Conservation (phyloP, 1,140 invertebrate species). For the Sitobion miscanthi region DNA sequence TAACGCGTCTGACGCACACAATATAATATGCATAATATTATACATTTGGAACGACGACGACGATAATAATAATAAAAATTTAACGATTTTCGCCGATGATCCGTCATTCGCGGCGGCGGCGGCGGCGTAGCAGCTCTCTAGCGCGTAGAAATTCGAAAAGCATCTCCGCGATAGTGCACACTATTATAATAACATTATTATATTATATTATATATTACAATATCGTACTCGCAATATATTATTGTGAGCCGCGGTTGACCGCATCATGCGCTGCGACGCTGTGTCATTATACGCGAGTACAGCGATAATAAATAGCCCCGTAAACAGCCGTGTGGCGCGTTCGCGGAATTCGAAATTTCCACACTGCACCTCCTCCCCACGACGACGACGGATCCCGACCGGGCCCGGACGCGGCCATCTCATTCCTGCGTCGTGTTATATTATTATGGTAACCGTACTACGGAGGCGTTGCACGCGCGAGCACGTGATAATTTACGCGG, state of each 20-base stretch:
- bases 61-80: too few relatives aligned
- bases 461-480: not conserved
- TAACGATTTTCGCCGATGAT: not conserved
- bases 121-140: not conserved
- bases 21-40: not conserved
- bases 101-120: not conserved
- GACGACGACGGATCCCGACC: not conserved
- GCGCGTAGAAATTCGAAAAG: not conserved
- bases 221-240: not conserved
- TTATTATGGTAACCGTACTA: not conserved
- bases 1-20: not conserved
- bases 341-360: not conserved
- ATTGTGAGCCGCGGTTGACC: not conserved
- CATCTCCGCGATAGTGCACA: not conserved
- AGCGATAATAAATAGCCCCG: not conserved
- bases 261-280: too few relatives aligned
- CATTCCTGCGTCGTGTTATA: too few relatives aligned
- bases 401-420: not conserved
- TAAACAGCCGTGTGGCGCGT: not conserved
- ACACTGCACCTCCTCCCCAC: not conserved
- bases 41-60: not conserved
- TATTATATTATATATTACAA: not conserved
- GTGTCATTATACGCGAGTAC: not conserved
- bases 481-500: constrained; percentile 3
- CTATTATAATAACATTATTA: not conserved